These are phyloP conservation scores for Andrena trimmerana DNA, from an alignment of 2,888 invertebrate genomes.

Conservation along the genomic window DNA sequence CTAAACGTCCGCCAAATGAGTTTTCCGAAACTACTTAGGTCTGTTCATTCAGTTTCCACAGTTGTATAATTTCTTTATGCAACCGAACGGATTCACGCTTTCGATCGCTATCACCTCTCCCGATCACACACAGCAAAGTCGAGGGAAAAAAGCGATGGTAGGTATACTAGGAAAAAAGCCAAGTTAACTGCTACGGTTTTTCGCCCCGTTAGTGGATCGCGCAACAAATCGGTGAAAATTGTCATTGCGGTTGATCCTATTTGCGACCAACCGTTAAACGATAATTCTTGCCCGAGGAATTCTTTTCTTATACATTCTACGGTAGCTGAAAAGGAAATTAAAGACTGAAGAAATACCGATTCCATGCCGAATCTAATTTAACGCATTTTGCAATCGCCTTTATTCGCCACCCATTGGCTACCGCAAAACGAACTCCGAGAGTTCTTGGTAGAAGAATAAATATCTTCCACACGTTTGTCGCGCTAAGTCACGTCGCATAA, in stretches of 20 bases:
- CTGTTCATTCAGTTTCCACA: background rate
- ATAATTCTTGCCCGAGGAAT: background rate
- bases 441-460: slow-evolving; percentile 2
- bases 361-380: slow-evolving; percentile 9
- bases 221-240: slow-evolving; percentile 10
- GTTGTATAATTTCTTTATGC: slow-evolving; percentile 13
- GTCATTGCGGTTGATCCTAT: slow-evolving; percentile 2
- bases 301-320: background rate
- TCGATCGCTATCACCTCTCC: slow-evolving; percentile 18
- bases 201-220: background rate
- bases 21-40: background rate
- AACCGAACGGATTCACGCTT: slow-evolving; percentile 26
- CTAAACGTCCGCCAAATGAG: background rate
- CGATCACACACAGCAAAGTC: background rate
- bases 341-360: background rate
- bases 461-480: background rate
- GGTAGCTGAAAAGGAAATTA: background rate
- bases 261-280: background rate
- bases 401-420: background rate
- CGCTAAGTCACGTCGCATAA: slow-evolving; percentile 38
- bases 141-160: background rate
- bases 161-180: background rate
- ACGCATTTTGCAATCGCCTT: background rate
- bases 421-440: background rate
- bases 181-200: background rate